A percentile compares a stretch with the other conserved stretches of the same genome.
Evolutionary conservation across 1,140 invertebrate species (phyloP).

Genomic region (Trachymyrmex cornetzi): DNA sequence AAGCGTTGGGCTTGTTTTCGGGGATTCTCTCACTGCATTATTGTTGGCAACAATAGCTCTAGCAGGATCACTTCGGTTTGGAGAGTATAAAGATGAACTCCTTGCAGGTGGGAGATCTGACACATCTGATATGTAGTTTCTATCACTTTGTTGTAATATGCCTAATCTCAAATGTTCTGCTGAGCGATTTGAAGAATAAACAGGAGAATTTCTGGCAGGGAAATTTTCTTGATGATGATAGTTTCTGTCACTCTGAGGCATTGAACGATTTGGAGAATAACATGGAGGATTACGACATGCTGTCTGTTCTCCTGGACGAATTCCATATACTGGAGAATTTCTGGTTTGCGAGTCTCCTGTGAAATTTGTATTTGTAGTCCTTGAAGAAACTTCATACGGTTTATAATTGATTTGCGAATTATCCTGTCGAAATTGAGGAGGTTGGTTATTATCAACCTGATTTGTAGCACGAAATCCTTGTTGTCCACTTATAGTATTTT

Average conservation of each 20-base stretch:
- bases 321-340: conserved; percentile 79
- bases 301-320: conserved; percentile 71
- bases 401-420: conserved; percentile 78
- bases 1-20: conserved; percentile 79
- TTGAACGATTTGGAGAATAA: conserved; percentile 79
- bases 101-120: conserved; percentile 71
- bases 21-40: conserved; percentile 71
- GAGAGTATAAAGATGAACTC: conserved; percentile 71
- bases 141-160: conserved; percentile 76
- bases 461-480: conserved; percentile 71
- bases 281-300: conserved; percentile 76
- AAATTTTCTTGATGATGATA: conserved; percentile 80
- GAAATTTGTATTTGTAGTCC: conserved; percentile 74
- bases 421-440: conserved; percentile 82
- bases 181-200: conserved; percentile 79
- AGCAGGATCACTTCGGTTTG: conserved; percentile 64
- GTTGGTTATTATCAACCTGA: conserved; percentile 81
- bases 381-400: conserved; percentile 77
- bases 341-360: conserved; percentile 77
- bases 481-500: conserved; percentile 67
- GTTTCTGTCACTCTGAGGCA: conserved; percentile 77
- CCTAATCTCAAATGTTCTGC: conserved; percentile 74
- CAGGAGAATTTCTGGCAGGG: conserved; percentile 75
- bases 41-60: conserved; percentile 67
- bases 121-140: conserved; percentile 71